These are phyloP conservation scores for Phengaris alcon DNA, from an alignment of 2,888 invertebrate species.

Conservation along the genomic window DNA sequence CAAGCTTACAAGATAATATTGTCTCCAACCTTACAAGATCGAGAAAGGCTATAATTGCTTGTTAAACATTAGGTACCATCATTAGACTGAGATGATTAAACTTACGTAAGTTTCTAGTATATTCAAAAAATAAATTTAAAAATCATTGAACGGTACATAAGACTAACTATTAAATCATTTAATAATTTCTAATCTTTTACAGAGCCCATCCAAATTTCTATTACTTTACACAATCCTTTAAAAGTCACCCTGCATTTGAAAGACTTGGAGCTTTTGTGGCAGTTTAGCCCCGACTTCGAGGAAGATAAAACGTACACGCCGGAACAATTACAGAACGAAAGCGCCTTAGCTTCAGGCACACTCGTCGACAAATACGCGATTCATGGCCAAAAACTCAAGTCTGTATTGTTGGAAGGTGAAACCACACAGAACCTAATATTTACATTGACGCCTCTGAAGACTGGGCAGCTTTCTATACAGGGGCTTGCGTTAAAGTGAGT, in stretches of 20 bases:
- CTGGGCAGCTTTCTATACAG: slow-evolving; percentile 85
- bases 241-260: slow-evolving; percentile 84
- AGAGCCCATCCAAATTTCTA: slow-evolving; percentile 90
- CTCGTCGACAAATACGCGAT: slow-evolving; percentile 64
- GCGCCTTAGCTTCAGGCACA: slow-evolving; percentile 54
- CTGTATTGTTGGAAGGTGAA: slow-evolving; percentile 78
- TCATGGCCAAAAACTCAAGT: slow-evolving; percentile 78
- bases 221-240: slow-evolving; percentile 87
- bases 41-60: no score
- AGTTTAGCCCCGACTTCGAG: slow-evolving; percentile 63
- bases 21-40: no score
- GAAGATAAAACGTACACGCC: slow-evolving; percentile 47
- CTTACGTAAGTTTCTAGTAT: no score
- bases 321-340: slow-evolving; percentile 56
- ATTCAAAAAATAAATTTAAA: no score
- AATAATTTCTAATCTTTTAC: slow-evolving; percentile 40
- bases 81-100: no score
- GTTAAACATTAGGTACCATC: no score
- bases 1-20: no score
- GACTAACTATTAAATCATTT: no score
- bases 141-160: no score
- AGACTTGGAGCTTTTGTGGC: slow-evolving; percentile 87
- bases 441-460: slow-evolving; percentile 84
- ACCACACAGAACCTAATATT: slow-evolving; percentile 83
- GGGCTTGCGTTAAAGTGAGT: slow-evolving; percentile 85